Evolutionary conservation across 2,888 invertebrate species (phyloP), one percentile per base, ranked within the genome.

Genomic region (Trachelus tabidus): DNA sequence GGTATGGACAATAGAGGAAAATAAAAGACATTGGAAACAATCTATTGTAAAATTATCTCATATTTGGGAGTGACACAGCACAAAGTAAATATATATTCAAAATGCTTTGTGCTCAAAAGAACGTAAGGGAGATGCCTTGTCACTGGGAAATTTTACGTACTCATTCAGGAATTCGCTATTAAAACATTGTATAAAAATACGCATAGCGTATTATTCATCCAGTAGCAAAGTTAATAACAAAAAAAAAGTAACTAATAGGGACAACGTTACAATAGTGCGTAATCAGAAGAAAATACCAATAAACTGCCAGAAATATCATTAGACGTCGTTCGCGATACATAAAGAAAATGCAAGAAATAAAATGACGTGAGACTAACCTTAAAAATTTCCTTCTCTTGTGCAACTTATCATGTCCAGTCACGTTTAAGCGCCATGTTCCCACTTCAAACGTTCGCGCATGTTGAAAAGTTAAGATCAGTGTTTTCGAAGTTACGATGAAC

Each of bases 371-470:
- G 80, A 89, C 90, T 89, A 89, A 90, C 89, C 89, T 90, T 86
- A 86, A 89, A 89, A 76, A 69, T 56, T 9, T 78, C 33, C 73
- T 75, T 76, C 79, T 79, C 77, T 80, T 84, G 83, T 12, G 40
- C 82, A 81, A 81, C 82, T 81, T 85, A 81, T 87, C 87, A 87
- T 85, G 86, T 84, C 85, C 85, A 86, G 87, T 89, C 89, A 85
- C 84, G 87, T 87, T 88, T 87, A 85, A 87, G 86, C 90, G 89
- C 90, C 90, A 89, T 89, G 86, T 89, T 89, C 86, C 82, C 84
- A 86, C 88, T 88, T 88, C 82, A 85, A 88, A 88, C 85, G 86
- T 84, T 87, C 85, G 84, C 88, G 87, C 87, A 88, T 85, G 85
- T 84, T 85, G 82, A 71, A 78, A 81, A 79, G n/a, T 37, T 68